A percentile compares a stretch with the other conserved stretches of the same genome.
Evolutionary conservation across 2,797 vertebrate species (phyloP).

Genomic region (Spinibarbus caldwelli): DNA sequence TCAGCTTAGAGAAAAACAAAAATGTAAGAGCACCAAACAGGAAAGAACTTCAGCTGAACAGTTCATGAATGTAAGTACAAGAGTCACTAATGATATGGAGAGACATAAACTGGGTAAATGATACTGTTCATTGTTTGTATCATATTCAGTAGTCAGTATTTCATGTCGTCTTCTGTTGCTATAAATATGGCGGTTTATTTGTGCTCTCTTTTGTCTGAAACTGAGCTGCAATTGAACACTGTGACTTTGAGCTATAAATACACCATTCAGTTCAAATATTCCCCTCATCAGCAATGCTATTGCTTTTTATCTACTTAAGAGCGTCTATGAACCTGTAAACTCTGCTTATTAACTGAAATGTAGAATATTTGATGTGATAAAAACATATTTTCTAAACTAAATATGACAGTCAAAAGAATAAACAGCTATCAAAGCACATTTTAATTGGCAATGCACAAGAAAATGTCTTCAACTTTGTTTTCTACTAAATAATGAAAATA

Average conservation of each 20-base stretch:
- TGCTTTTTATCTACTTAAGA: background rate
- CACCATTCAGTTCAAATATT: slow-evolving; percentile 5
- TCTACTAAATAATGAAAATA: background rate
- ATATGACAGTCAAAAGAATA: background rate
- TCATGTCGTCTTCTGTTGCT: background rate
- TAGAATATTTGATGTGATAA: background rate
- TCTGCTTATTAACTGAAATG: background rate
- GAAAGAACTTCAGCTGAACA: background rate
- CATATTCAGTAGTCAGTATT: background rate
- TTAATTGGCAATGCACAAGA: background rate
- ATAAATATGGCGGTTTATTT: background rate
- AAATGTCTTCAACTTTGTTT: background rate
- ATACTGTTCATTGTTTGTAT: background rate
- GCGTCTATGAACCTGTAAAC: background rate
- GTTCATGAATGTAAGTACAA: background rate
- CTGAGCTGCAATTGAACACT: background rate
- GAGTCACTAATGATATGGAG: background rate
- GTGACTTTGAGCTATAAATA: slow-evolving; percentile 7
- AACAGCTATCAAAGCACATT: background rate
- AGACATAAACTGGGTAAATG: background rate
- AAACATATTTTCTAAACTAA: background rate
- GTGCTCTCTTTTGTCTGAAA: background rate
- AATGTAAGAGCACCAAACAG: background rate
- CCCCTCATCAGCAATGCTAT: background rate
- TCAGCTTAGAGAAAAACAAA: background rate